Evolutionary conservation across 1,140 invertebrate genomes (phyloP).

Genomic region (Drosophila kurseongensis): DNA sequence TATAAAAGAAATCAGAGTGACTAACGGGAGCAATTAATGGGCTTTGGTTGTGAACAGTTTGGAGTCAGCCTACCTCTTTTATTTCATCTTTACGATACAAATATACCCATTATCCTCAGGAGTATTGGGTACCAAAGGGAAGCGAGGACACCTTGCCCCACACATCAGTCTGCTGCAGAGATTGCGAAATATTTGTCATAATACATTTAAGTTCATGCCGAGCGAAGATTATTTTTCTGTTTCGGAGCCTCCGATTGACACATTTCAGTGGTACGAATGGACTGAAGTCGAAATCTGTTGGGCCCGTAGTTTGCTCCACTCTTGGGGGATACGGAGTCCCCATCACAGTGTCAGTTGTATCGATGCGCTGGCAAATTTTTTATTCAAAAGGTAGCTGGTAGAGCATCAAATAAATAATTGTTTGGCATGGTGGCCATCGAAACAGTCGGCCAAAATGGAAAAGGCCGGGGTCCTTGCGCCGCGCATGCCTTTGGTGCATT

Average conservation of each 20-base stretch:
- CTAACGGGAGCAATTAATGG: too few relatives aligned
- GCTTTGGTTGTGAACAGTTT: too few relatives aligned
- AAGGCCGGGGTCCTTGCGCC: constrained; percentile 20
- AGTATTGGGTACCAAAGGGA: neutral
- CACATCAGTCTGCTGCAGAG: constrained; percentile 41
- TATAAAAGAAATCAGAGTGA: too few relatives aligned
- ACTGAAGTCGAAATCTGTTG: neutral
- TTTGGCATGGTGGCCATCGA: constrained; percentile 46
- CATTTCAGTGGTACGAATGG: constrained; percentile 52
- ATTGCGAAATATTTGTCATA: constrained; percentile 81
- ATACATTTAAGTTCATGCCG: constrained; percentile 81
- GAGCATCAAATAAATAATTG: constrained; percentile 66
- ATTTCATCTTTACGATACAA: too few relatives aligned
- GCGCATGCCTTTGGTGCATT: constrained; percentile 52
- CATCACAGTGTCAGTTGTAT: constrained; percentile 30
- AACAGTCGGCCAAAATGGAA: constrained; percentile 30
- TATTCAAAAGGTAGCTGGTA: constrained; percentile 58
- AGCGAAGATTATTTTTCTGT: constrained; percentile 72
- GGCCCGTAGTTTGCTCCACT: constrained; percentile 12
- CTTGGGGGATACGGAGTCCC: constrained; percentile 16
- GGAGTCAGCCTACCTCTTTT: too few relatives aligned
- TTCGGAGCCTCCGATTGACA: constrained; percentile 69
- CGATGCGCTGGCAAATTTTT: constrained; percentile 42
- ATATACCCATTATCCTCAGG: neutral
- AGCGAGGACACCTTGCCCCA: constrained; percentile 11